phyloP scores from a whole-genome alignment of 2,888 invertebrate genomes.

The Dicyrtoma fusca region DNA sequence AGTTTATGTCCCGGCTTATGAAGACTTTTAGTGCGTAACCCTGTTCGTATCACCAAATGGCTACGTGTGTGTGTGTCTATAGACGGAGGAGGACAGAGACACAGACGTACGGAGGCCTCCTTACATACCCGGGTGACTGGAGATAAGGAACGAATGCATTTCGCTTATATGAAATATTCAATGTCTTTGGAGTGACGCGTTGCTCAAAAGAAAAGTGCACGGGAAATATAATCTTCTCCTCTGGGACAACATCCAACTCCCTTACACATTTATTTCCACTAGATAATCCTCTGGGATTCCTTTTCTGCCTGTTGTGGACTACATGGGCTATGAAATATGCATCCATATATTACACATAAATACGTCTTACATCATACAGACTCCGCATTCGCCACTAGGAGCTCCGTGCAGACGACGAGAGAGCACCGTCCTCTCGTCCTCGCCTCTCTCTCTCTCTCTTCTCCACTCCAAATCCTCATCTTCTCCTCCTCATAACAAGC shows the following conservation, averaged over 20 bases:
- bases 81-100: constrained; percentile 1
- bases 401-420: too few relatives aligned
- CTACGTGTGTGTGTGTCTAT: neutral
- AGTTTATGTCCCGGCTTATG: constrained; percentile 15
- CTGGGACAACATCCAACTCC: constrained; percentile 54
- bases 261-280: constrained; percentile 57
- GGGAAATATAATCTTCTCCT: constrained; percentile 56
- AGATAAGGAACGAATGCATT: constrained; percentile 43
- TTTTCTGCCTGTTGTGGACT: constrained; percentile 51
- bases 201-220: constrained; percentile 53
- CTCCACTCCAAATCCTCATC: too few relatives aligned
- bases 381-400: constrained; percentile 21
- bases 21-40: constrained; percentile 17
- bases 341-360: constrained; percentile 46
- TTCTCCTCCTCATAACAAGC: too few relatives aligned
- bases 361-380: constrained; percentile 30
- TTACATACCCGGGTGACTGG: neutral
- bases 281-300: constrained; percentile 54
- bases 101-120: too few relatives aligned
- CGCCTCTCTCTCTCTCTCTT: neutral
- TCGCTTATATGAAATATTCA: constrained; percentile 56
- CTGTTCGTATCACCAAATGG: neutral
- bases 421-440: constrained; percentile 6
- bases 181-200: constrained; percentile 54
- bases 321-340: constrained; percentile 52